These are phyloP conservation scores for Henicopernis longicauda DNA, from an alignment of 2,113 vertebrate genomes.

Conservation along the genomic window DNA sequence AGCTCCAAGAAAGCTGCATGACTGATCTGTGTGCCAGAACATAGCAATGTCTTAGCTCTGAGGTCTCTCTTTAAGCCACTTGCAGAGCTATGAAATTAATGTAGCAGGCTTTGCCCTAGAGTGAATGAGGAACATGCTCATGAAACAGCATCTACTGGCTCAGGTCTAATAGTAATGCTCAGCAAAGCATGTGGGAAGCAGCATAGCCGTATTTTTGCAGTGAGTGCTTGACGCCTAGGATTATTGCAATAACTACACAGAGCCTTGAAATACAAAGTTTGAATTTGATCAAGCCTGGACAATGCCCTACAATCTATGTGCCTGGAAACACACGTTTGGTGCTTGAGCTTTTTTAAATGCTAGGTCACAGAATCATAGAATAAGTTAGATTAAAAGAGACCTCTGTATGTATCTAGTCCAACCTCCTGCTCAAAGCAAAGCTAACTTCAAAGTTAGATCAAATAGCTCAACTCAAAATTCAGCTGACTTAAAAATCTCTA, in stretches of 20 bases:
- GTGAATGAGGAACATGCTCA: background rate
- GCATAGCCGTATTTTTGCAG: background rate
- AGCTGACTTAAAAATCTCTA: background rate
- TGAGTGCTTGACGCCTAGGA: background rate
- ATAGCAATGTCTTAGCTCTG: background rate
- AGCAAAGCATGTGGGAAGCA: background rate
- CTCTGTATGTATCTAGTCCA: background rate
- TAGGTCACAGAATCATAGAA: background rate
- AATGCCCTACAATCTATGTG: background rate
- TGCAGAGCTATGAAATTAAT: background rate
- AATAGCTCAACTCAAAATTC: background rate
- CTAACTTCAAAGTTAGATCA: background rate
- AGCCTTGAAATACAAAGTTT: background rate
- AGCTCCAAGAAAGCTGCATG: background rate
- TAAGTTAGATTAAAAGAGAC: background rate
- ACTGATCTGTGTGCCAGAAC: background rate
- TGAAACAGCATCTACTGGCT: background rate
- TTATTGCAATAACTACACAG: background rate
- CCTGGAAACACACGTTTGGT: background rate
- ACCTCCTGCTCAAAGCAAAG: background rate
- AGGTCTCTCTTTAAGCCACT: background rate
- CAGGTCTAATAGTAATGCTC: background rate
- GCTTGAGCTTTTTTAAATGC: background rate
- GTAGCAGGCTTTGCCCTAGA: background rate
- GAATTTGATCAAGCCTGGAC: background rate